phyloP scores from a whole-genome alignment of 2,797 vertebrate genomes.

The Epinephelus coioides region DNA sequence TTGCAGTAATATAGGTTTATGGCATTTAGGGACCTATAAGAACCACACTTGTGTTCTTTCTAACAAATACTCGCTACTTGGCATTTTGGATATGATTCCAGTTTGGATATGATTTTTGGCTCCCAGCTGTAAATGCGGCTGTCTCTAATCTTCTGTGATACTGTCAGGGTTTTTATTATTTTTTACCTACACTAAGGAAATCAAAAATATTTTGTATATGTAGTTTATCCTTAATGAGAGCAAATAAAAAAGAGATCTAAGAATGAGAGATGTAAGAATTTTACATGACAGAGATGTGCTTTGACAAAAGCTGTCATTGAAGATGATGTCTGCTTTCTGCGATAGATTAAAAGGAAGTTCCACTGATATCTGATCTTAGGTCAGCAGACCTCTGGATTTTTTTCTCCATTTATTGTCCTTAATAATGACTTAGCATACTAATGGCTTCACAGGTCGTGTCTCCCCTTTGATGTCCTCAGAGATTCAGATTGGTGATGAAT shows the following conservation, averaged over 20 bases:
- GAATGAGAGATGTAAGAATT: conserved; percentile 11
- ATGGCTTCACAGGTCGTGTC: conserved; percentile 21
- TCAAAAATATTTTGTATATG: background rate
- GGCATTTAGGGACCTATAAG: no score
- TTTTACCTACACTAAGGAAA: background rate
- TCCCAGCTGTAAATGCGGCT: background rate
- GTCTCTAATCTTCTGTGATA: background rate
- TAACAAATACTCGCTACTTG: no score
- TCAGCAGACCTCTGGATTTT: conserved; percentile 6
- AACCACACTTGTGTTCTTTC: no score
- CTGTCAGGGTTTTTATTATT: background rate
- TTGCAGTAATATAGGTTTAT: no score
- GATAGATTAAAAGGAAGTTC: background rate
- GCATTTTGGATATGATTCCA: no score
- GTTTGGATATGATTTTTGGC: no score
- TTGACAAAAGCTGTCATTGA: background rate
- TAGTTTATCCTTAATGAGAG: background rate
- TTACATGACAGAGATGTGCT: background rate
- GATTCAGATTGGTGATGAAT: conserved; percentile 42
- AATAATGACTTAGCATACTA: background rate
- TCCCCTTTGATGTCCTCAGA: conserved; percentile 56
- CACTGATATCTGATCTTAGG: conserved; percentile 12
- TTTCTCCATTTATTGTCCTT: background rate
- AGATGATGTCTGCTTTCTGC: background rate
- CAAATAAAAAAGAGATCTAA: background rate